Conservation (phyloP, 2,888 invertebrate species). For the Cremastinae sp. region DNA sequence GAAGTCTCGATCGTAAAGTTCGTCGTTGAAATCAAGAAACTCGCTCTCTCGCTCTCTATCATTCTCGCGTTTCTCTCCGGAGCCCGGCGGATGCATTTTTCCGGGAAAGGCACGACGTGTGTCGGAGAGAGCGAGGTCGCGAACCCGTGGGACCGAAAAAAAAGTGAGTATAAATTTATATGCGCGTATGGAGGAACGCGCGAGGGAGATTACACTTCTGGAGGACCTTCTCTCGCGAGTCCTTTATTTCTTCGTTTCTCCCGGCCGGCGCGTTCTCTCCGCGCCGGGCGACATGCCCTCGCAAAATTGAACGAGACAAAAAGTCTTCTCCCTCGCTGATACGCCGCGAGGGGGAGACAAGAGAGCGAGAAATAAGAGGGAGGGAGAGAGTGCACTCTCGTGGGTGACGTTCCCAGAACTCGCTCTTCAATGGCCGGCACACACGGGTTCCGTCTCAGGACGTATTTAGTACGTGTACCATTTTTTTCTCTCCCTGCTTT, state of each 20-base stretch:
- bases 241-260: slow-evolving; percentile 49
- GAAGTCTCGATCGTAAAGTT: slow-evolving; percentile 43
- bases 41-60: slow-evolving; percentile 10
- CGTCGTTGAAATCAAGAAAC: slow-evolving; percentile 43
- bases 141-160: slow-evolving; percentile 50
- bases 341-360: not conserved
- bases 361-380: not conserved
- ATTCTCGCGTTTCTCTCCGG: slow-evolving; percentile 1
- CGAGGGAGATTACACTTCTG: slow-evolving; percentile 45
- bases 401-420: slow-evolving; percentile 59
- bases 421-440: slow-evolving; percentile 34
- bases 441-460: slow-evolving; percentile 35
- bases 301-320: slow-evolving; percentile 55
- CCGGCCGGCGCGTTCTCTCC: slow-evolving; percentile 29
- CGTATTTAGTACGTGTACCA: slow-evolving; percentile 19
- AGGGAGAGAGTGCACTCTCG: slow-evolving; percentile 12
- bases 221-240: slow-evolving; percentile 22
- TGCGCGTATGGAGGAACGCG: slow-evolving; percentile 41
- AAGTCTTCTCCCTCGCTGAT: slow-evolving; percentile 35
- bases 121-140: slow-evolving; percentile 49
- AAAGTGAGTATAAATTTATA: slow-evolving; percentile 20
- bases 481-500: not conserved
- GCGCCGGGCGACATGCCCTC: slow-evolving; percentile 41
- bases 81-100: slow-evolving; percentile 42
- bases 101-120: slow-evolving; percentile 39